phyloP scores from a whole-genome alignment of 2,113 vertebrate species.

The Boulengeromyrus knoepffleri region DNA sequence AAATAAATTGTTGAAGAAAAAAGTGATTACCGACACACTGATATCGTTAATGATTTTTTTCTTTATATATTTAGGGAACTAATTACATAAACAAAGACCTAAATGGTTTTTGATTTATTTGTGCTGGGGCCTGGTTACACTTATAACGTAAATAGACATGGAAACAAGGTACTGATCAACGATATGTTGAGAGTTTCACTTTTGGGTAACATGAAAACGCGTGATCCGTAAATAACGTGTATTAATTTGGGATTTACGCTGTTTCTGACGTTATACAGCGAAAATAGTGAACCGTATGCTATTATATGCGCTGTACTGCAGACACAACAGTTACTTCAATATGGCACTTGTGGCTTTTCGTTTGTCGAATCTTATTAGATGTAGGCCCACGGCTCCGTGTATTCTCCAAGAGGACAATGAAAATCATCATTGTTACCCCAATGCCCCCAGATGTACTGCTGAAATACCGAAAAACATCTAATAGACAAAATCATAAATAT shows the following conservation, averaged over 20 bases:
- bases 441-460: neutral
- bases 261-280: neutral
- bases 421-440: neutral
- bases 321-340: neutral
- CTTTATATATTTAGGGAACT: constrained; percentile 30
- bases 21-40: constrained; percentile 24
- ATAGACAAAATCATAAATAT: neutral
- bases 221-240: neutral
- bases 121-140: neutral
- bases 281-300: neutral
- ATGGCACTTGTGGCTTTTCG: neutral
- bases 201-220: neutral
- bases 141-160: neutral
- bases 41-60: constrained; percentile 37
- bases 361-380: neutral
- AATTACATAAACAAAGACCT: constrained; percentile 38
- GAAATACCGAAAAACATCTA: neutral
- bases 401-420: neutral
- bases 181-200: neutral
- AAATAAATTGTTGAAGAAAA: neutral
- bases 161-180: neutral
- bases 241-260: neutral
- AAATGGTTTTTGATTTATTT: constrained; percentile 33
- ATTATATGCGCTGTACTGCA: neutral
- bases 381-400: neutral